Percentiles rank a stretch among this genome's conserved stretches.
These are phyloP conservation scores for Accipiter virgatus DNA, from an alignment of 2,113 vertebrate species.

Conservation along the genomic window DNA sequence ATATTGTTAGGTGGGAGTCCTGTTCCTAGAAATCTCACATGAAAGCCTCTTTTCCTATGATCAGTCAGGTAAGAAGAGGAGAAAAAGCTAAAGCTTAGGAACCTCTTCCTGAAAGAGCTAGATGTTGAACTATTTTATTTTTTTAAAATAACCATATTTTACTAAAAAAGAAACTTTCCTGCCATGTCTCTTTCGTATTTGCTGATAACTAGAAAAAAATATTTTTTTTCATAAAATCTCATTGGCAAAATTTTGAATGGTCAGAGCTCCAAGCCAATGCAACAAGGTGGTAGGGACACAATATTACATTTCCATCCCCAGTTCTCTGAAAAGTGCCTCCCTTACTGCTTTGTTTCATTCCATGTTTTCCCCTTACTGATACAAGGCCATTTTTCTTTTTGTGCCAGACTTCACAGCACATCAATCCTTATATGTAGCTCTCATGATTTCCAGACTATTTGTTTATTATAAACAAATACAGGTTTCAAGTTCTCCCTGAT, in stretches of 20 bases:
- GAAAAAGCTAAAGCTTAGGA: neutral
- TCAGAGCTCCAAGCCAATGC: neutral
- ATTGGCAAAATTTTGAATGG: neutral
- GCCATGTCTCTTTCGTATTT: neutral
- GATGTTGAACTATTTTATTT: neutral
- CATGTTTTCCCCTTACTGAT: neutral
- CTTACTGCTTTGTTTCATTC: neutral
- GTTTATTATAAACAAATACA: constrained; percentile 47
- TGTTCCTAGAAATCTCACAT: neutral
- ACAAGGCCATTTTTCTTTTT: neutral
- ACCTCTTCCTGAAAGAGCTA: neutral
- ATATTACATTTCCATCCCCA: neutral
- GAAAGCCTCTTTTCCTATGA: neutral
- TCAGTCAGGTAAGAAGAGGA: neutral
- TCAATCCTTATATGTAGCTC: constrained; percentile 54
- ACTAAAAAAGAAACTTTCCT: neutral
- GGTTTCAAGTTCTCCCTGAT: constrained; percentile 1
- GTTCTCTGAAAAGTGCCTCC: neutral
- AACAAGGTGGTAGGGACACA: neutral
- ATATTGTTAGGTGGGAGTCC: neutral
- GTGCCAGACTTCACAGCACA: neutral
- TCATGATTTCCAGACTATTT: constrained; percentile 36
- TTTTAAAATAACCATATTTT: neutral
- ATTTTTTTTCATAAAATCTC: neutral
- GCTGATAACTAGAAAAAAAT: rapidly evolving